Base-by-base conservation (phyloP, 2,113 vertebrate genomes). In the Meriones unguiculatus region DNA sequence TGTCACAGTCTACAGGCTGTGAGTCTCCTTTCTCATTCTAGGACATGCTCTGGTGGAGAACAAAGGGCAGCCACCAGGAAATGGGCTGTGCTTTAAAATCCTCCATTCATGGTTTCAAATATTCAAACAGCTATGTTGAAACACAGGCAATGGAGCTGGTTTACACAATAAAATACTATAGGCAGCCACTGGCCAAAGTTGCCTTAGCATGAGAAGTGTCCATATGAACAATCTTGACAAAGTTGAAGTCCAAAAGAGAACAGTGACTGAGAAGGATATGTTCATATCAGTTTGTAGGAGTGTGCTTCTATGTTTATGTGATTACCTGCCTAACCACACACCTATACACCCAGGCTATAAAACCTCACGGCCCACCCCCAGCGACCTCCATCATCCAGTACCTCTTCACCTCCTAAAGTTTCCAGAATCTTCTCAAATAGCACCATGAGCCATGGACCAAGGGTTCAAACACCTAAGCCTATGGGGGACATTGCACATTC, bases 161-260 rank as follows among this genome's bases (percentile, higher is more conserved):
- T n/a, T 84, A 12, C 75, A 93, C n/a, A 69, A 15, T 41, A n/a
- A 78, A 88, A 22, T 52, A 25, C 7, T 35, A 7, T 9, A 86
- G 62, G 35, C 62, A 52, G 1, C 35, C 25, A 7, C 64, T 90
- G 64, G 54, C 30, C 59, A 81, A 7, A 15, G 87, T 28, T 52
- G n/a, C 15, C 52, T n/a, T 4, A 15, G 41, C 41, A 50, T 52
- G 30, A 72, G 30, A 67, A 38, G 18, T 46, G n/a, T 54, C 91
- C 70, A 54, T 14, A 50, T 20, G 72, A 70, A 73, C 73, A 28
- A 13, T 28, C 18, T 84, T 72, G 46, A 67, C 25, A 30, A 64
- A 81, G 92, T 90, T 78, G 72, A 80, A 86, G 78, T 85, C 28
- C 54, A 94, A n/a, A 89, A 91, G 50, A 25, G 7, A 62, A 80